phyloP scores from a whole-genome alignment of 2,113 vertebrate species.

The Neogale vison region DNA sequence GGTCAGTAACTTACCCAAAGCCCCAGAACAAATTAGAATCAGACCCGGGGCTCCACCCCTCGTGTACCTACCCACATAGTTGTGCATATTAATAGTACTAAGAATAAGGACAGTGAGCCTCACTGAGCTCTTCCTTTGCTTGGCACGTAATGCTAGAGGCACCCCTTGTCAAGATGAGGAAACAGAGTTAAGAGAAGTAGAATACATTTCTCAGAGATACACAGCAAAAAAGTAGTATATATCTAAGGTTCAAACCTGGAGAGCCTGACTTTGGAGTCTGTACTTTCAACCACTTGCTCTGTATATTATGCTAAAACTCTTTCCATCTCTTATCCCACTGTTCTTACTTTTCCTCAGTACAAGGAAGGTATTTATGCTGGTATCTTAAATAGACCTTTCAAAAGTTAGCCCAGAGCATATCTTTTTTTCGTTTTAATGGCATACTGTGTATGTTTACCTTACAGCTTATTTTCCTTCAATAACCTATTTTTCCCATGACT shows the following conservation, averaged over 20 bases:
- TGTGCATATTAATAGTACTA: neutral
- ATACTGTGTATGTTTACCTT: neutral
- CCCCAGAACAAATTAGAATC: neutral
- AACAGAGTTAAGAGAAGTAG: neutral
- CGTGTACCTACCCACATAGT: neutral
- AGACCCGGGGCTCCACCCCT: neutral
- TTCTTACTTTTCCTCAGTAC: neutral
- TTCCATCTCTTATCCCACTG: neutral
- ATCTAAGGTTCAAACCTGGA: neutral
- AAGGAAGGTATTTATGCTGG: neutral
- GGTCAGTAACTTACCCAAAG: neutral
- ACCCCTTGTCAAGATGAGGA: neutral
- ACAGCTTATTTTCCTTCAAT: constrained; percentile 20
- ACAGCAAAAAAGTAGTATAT: neutral
- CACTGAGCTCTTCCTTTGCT: neutral
- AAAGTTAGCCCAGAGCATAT: neutral
- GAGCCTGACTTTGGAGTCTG: neutral
- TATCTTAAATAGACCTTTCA: constrained; percentile 7
- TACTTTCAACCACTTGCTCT: neutral
- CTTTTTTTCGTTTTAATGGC: neutral
- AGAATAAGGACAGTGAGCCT: neutral
- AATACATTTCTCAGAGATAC: neutral
- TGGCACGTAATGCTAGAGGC: neutral
- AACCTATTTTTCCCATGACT: neutral
- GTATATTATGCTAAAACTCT: neutral